phyloP scores from a whole-genome alignment of 2,797 vertebrate genomes.

The Clarias fuscus region DNA sequence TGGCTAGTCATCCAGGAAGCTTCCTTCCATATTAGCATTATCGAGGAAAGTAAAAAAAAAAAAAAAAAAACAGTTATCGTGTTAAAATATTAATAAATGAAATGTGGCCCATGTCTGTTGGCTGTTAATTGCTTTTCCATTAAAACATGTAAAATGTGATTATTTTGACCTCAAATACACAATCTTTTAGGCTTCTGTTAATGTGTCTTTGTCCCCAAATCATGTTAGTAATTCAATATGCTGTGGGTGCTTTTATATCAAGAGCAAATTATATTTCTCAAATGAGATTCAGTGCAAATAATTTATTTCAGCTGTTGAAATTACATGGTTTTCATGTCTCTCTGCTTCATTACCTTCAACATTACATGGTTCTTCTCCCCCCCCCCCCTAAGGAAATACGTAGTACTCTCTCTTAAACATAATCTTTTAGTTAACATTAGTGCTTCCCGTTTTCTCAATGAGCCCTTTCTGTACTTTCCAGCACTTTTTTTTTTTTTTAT shows the following conservation, averaged over 20 bases:
- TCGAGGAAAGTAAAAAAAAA: conserved; percentile 73
- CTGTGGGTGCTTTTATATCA: conserved; percentile 30
- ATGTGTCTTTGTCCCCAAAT: conserved; percentile 9
- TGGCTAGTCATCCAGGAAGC: conserved; percentile 70
- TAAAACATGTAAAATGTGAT: conserved; percentile 55
- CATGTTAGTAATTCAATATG: background rate
- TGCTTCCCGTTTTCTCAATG: background rate
- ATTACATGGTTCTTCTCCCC: background rate
- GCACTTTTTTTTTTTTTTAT: background rate
- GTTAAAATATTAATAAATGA: conserved; percentile 83
- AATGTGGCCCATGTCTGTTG: conserved; percentile 77
- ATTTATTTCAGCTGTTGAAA: conserved; percentile 31
- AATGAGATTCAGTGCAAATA: conserved; percentile 16
- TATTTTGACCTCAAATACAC: conserved; percentile 30
- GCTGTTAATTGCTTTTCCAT: conserved; percentile 74
- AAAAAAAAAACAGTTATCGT: conserved; percentile 68
- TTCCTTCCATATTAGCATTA: conserved; percentile 72
- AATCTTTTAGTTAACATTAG: background rate
- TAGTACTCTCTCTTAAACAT: background rate
- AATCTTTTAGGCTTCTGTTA: conserved; percentile 4
- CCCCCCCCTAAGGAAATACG: background rate
- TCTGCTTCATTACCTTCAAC: conserved; percentile 61
- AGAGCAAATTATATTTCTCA: conserved; percentile 27
- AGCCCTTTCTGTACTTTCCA: background rate
- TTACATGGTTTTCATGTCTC: conserved; percentile 51